Conservation (phyloP, 2,888 invertebrate species). For the Hydroisotoma schaefferi region DNA sequence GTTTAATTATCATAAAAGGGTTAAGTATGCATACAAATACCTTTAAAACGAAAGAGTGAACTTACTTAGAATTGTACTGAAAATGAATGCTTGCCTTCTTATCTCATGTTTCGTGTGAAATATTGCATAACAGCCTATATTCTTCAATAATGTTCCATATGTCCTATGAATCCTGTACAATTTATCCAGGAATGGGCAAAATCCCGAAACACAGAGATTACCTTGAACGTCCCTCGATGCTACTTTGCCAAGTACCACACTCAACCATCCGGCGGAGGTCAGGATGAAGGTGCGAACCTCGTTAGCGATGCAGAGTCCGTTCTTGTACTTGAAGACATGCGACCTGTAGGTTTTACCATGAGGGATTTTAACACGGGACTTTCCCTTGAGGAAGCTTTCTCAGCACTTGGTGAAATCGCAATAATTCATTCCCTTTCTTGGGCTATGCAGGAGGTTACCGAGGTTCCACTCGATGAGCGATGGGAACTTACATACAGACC, state of each 20-base stretch:
- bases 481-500: conserved; percentile 48
- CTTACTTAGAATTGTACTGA: background rate
- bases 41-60: background rate
- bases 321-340: conserved; percentile 35
- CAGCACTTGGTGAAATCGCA: conserved; percentile 41
- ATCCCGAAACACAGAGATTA: conserved; percentile 33
- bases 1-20: no score
- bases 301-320: conserved; percentile 41
- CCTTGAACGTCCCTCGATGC: conserved; percentile 44
- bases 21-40: no score
- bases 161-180: no score
- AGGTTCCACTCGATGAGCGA: conserved; percentile 41
- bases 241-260: conserved; percentile 47
- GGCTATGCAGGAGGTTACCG: conserved; percentile 42
- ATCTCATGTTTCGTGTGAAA: no score
- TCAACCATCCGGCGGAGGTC: conserved; percentile 19
- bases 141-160: no score
- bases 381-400: conserved; percentile 36
- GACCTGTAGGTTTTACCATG: conserved; percentile 19
- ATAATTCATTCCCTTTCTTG: conserved; percentile 39
- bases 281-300: conserved; percentile 34
- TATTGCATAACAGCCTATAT: no score
- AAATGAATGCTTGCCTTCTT: background rate
- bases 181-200: conserved; percentile 38
- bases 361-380: conserved; percentile 37